A percentile compares a stretch with the other conserved stretches of the same genome.
phyloP scores from a whole-genome alignment of 2,888 invertebrate species.

The Phaonia tiefii region DNA sequence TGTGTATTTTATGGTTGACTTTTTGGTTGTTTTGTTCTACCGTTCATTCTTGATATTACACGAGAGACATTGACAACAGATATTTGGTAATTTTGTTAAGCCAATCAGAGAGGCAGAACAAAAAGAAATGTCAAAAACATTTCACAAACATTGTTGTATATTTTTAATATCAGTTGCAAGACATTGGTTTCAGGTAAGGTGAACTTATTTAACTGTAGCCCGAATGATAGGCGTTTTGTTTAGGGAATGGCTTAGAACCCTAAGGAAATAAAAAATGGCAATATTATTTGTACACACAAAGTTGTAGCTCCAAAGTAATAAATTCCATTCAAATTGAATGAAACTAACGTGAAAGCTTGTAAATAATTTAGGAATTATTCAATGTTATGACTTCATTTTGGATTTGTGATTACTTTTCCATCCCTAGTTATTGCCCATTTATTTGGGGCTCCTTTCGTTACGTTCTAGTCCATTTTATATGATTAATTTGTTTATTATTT shows the following conservation, averaged over 20 bases:
- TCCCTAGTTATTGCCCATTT: no score
- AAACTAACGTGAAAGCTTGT: no score
- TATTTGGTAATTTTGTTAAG: conserved; percentile 10
- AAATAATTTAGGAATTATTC: no score
- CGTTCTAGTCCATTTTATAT: no score
- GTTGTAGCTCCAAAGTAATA: no score
- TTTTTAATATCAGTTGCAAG: background rate
- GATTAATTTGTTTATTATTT: no score
- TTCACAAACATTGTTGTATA: background rate
- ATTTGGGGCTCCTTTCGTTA: no score
- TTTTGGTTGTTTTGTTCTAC: background rate
- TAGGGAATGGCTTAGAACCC: background rate
- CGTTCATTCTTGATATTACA: background rate
- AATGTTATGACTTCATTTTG: no score
- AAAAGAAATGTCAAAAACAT: no score
- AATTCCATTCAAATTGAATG: no score
- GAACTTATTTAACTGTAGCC: background rate
- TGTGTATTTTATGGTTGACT: background rate
- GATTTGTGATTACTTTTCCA: no score
- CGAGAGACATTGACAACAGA: conserved; percentile 6
- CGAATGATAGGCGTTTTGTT: background rate
- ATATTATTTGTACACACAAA: no score
- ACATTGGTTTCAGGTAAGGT: background rate
- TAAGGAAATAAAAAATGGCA: background rate
- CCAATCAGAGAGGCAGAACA: background rate